These are phyloP conservation scores for Hermatobates lingyangjiaoensis DNA, from an alignment of 1,140 invertebrate genomes.

Conservation along the genomic window DNA sequence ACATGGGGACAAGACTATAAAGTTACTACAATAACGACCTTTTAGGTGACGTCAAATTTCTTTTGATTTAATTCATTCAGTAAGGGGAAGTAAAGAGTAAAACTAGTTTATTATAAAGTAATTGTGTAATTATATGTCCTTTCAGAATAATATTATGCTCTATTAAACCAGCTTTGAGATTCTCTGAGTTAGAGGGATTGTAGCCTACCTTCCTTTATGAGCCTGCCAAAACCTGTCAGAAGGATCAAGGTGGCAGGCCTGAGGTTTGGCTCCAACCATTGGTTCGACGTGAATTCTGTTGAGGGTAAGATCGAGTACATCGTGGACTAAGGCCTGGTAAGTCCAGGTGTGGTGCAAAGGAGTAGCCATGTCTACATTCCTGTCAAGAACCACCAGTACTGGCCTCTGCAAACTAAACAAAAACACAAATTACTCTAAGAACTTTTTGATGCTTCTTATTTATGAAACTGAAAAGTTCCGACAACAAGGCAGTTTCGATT, in stretches of 20 bases:
- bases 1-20: no score
- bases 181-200: neutral
- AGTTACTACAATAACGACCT: no score
- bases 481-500: no score
- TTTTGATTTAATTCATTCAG: no score
- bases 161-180: no score
- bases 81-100: no score
- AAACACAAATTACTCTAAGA: neutral
- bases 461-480: no score
- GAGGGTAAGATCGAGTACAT: constrained; percentile 76
- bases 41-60: no score
- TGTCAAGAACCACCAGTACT: constrained; percentile 78
- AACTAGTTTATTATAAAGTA: no score
- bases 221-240: constrained; percentile 80
- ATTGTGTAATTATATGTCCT: no score
- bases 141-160: neutral
- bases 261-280: constrained; percentile 42
- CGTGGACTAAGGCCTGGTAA: constrained; percentile 91
- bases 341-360: constrained; percentile 99
- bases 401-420: constrained; percentile 77
- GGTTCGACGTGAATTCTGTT: constrained; percentile 75
- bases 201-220: constrained; percentile 55
- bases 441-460: no score
- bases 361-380: constrained; percentile 92
- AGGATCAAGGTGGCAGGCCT: constrained; percentile 77